Evolutionary conservation across 2,888 invertebrate genomes (phyloP).

Genomic region (Acanthosepion lycidas): DNA sequence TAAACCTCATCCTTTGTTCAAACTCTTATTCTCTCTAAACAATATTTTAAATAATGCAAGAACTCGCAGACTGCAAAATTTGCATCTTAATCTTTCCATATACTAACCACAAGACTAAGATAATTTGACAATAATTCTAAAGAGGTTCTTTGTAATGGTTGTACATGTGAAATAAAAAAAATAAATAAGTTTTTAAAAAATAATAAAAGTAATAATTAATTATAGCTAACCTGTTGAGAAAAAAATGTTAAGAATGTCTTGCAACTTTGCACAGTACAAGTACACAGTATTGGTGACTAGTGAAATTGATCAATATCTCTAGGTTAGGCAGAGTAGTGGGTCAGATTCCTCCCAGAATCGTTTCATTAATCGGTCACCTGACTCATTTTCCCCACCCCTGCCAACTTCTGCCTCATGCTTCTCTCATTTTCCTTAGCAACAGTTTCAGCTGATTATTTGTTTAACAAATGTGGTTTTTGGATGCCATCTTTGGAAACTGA

Average conservation of each 20-base stretch:
- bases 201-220: too few relatives aligned
- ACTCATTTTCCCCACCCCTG: background rate
- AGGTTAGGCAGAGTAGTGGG: background rate
- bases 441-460: background rate
- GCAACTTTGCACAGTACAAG: background rate
- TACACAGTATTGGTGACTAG: background rate
- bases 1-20: too few relatives aligned
- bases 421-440: background rate
- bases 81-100: too few relatives aligned
- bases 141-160: too few relatives aligned
- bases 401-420: background rate
- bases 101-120: too few relatives aligned
- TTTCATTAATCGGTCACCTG: background rate
- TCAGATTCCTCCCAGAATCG: background rate
- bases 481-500: background rate
- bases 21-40: too few relatives aligned
- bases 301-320: background rate
- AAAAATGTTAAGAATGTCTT: background rate
- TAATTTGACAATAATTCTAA: too few relatives aligned
- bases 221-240: too few relatives aligned
- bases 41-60: too few relatives aligned
- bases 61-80: too few relatives aligned
- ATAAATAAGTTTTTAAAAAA: too few relatives aligned
- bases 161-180: too few relatives aligned
- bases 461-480: background rate